phyloP scores from a whole-genome alignment of 2,888 invertebrate species.

The Spialia ferax region DNA sequence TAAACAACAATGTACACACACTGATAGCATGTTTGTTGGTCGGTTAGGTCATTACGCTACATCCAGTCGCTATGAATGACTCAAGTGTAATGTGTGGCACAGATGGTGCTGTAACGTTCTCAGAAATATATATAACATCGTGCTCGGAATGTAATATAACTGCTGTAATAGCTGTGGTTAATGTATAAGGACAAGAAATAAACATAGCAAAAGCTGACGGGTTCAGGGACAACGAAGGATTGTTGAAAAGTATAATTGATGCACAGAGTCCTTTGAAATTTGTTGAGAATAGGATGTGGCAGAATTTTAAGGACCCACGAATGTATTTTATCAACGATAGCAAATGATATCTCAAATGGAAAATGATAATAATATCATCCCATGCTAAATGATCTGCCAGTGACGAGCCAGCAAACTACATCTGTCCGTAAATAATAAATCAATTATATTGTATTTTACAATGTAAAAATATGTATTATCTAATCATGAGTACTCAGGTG shows the following conservation, averaged over 20 bases:
- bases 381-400: no score
- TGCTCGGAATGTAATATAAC: slow-evolving; percentile 7
- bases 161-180: neutral
- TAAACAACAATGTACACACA: neutral
- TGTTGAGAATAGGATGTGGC: no score
- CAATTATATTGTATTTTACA: no score
- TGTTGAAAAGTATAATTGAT: neutral
- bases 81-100: slow-evolving; percentile 29
- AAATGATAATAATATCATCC: no score
- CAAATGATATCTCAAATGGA: no score
- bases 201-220: neutral
- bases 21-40: neutral
- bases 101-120: slow-evolving; percentile 29
- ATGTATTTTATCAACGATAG: no score
- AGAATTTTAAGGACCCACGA: no score
- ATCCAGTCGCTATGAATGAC: slow-evolving; percentile 28
- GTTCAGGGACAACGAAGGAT: neutral
- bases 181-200: neutral
- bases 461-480: no score
- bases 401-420: no score
- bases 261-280: no score
- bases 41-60: slow-evolving; percentile 30
- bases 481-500: no score
- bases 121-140: slow-evolving; percentile 11
- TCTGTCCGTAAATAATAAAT: no score